Base-by-base conservation (phyloP, 2,888 invertebrate species). In the Orthosia cruda region DNA sequence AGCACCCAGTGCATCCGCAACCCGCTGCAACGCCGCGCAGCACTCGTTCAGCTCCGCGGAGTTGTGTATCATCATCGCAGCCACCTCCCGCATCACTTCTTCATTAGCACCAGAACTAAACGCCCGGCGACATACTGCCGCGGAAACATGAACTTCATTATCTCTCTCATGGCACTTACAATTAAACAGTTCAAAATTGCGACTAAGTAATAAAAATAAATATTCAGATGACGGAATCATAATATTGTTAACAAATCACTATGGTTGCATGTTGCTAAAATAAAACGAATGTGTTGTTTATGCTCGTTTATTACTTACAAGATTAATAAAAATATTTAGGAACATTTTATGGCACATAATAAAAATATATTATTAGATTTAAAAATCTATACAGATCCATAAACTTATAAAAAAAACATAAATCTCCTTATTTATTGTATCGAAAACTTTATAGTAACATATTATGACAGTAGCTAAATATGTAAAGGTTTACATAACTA, bases 291-390 rank as follows among this genome's bases (percentile, higher is more conserved):
- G 1, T 57, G 1, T 76, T 74, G 49, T 47, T 76, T 61, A 74
- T 71, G 64, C 55, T 76, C 50, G 61, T 87, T 88, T 88, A 88
- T 80, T 88, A 64, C 57, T 58, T 63, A 52, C 20, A 76, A 45
- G 18, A 68, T 64, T 67, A 67, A n/a, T 67, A 70, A 72, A 78
- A 69, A 71, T 63, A 52, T 62, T 73, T 81, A 84, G 88, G 81
- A 84, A 86, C 83, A 77, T 74, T 77, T 71, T 79, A 86, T 87
- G 87, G 88, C 87, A 84, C 86, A 68, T 71, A 57, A 47, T 68
- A 64, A 67, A 72, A 73, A 75, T 73, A 69, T 62, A 81, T 73
- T 62, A 75, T 49, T 66, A 18, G 16, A 69, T 82, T 54, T 26
- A 52, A 52, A 59, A 59, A 47, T 20, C 40, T 62, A 40, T 57